Conservation (phyloP, 1,140 invertebrate species). For the Pogonomyrmex barbatus region DNA sequence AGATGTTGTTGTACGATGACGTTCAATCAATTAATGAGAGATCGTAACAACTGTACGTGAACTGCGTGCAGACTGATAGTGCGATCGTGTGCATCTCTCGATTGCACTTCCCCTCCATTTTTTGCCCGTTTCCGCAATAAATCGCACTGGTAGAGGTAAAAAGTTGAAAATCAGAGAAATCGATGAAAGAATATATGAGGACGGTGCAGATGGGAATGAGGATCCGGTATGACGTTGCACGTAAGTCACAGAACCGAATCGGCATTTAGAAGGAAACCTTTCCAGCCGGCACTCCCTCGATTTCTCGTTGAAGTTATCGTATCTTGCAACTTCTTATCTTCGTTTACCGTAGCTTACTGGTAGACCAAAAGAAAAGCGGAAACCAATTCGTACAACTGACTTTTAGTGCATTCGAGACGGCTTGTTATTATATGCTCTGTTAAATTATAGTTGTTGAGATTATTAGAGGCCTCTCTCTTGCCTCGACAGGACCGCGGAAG, state of each 20-base stretch:
- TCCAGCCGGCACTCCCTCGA: constrained; percentile 71
- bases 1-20: constrained; percentile 9
- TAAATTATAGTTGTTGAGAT: constrained; percentile 23
- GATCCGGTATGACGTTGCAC: constrained; percentile 25
- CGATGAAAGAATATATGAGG: constrained; percentile 53
- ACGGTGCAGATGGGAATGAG: constrained; percentile 20
- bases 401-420: constrained; percentile 39
- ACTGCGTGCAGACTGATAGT: constrained; percentile 21
- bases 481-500: constrained; percentile 27
- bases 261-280: constrained; percentile 77
- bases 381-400: constrained; percentile 20
- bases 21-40: constrained; percentile 57
- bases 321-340: constrained; percentile 29
- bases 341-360: not conserved
- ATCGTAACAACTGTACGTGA: constrained; percentile 61
- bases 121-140: constrained; percentile 22
- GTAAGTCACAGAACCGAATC: constrained; percentile 53
- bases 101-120: constrained; percentile 23
- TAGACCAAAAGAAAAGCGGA: constrained; percentile 49
- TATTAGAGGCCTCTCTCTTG: constrained; percentile 6
- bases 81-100: not conserved
- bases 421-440: constrained; percentile 38
- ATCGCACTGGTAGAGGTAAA: constrained; percentile 30
- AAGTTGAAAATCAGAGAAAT: constrained; percentile 26
- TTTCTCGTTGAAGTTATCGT: constrained; percentile 17